Conservation (phyloP, 2,113 vertebrate species). For the Xiphophorus maculatus region DNA sequence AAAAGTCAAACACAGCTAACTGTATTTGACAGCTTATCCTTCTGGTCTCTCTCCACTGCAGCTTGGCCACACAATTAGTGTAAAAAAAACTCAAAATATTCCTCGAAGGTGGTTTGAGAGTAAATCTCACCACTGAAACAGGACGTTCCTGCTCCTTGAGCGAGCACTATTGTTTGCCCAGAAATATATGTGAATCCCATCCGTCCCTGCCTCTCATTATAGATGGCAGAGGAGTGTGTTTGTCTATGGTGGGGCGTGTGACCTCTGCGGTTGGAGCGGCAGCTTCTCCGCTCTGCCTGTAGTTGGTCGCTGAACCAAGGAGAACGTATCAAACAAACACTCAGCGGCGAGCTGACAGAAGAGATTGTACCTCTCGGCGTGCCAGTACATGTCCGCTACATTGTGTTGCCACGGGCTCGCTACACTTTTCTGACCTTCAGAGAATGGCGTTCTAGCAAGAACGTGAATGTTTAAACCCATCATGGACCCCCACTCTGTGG, state of each 20-base stretch:
- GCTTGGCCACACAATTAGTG: conserved; percentile 39
- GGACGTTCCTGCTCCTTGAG: conserved; percentile 53
- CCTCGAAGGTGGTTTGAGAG: conserved; percentile 19
- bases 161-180: conserved; percentile 53
- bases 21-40: conserved; percentile 41
- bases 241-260: conserved; percentile 66
- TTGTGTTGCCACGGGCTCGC: conserved; percentile 27
- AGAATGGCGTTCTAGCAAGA: conserved; percentile 4
- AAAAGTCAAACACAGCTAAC: conserved; percentile 37
- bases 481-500: not conserved
- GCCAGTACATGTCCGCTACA: conserved; percentile 40
- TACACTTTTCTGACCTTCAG: conserved; percentile 35
- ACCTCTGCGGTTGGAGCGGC: conserved; percentile 46
- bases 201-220: conserved; percentile 53
- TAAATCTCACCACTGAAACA: conserved; percentile 25
- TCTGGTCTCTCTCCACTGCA: conserved; percentile 43
- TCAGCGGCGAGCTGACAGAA: conserved; percentile 42
- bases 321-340: conserved; percentile 72
- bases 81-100: conserved; percentile 28
- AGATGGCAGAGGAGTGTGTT: conserved; percentile 67
- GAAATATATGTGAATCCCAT: conserved; percentile 50
- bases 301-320: conserved; percentile 56
- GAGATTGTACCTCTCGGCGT: conserved; percentile 58
- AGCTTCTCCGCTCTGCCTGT: conserved; percentile 55
- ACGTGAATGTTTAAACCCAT: not conserved